A percentile compares a stretch with the other conserved stretches of the same genome.
phyloP scores from a whole-genome alignment of 2,888 invertebrate species.

The Minunthozetes semirufus region DNA sequence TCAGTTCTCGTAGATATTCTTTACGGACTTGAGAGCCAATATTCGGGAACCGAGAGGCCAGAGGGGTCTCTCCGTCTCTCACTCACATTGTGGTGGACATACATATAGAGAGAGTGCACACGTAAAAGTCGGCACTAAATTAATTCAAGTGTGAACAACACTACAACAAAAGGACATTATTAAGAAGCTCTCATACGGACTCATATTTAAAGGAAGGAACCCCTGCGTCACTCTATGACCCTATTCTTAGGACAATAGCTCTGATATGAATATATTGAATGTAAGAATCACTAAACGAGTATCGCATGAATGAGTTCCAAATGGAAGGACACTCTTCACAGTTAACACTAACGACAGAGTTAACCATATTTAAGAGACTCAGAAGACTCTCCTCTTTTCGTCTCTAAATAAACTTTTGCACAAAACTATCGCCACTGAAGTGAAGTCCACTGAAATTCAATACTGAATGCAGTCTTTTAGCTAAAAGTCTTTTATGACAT shows the following conservation, averaged over 20 bases:
- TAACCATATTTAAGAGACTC: conserved; percentile 18
- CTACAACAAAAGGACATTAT: conserved; percentile 11
- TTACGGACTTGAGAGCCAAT: neutral
- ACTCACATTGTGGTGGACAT: neutral
- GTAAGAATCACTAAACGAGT: conserved; percentile 28
- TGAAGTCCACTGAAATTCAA: neutral
- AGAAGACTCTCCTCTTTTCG: conserved; percentile 2
- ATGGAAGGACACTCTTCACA: neutral
- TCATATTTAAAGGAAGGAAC: conserved; percentile 19
- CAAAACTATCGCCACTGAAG: conserved; percentile 2
- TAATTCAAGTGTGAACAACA: conserved; percentile 28
- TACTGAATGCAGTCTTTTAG: neutral
- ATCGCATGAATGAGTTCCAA: conserved; percentile 7
- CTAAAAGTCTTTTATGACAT: neutral
- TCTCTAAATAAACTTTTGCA: neutral
- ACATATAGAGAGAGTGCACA: neutral
- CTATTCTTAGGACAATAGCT: conserved; percentile 26
- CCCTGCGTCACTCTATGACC: conserved; percentile 19
- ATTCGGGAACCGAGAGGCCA: neutral
- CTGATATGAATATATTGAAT: conserved; percentile 28
- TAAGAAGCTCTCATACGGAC: conserved; percentile 23
- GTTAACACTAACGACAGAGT: conserved; percentile 1
- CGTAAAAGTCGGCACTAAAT: conserved; percentile 1
- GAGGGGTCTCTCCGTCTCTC: neutral
- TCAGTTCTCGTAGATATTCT: conserved; percentile 10